Percentiles rank a stretch among this genome's conserved stretches.
Evolutionary conservation across 2,113 vertebrate genomes (phyloP).

Genomic region (Heloderma charlesbogerti): DNA sequence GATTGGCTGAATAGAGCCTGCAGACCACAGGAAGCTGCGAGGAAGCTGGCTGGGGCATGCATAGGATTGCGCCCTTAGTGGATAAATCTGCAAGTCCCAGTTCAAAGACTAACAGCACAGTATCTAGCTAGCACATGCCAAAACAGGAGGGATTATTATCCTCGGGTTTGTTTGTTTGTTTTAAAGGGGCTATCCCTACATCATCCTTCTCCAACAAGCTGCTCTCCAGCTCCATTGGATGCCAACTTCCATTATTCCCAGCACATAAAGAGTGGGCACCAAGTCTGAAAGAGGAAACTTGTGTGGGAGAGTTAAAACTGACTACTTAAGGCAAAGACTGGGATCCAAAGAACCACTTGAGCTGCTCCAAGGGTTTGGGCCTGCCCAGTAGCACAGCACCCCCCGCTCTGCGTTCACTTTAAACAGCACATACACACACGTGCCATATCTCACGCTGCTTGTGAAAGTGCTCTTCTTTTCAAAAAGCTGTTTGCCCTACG

Average conservation of each 20-base stretch:
- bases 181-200: not conserved
- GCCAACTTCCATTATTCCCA: not conserved
- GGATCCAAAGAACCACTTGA: not conserved
- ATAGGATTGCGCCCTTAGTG: too few relatives aligned
- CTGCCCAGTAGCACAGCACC: too few relatives aligned
- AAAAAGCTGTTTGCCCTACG: not conserved
- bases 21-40: too few relatives aligned
- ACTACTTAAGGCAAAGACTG: not conserved
- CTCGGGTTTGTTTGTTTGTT: not conserved
- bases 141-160: not conserved
- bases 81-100: not conserved
- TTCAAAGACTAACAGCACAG: not conserved
- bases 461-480: not conserved
- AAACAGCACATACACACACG: not conserved
- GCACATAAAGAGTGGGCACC: not conserved
- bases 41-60: too few relatives aligned
- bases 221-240: not conserved
- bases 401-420: not conserved
- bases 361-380: not conserved
- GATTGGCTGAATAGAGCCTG: too few relatives aligned
- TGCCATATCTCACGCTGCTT: not conserved
- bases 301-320: not conserved
- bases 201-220: not conserved
- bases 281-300: not conserved
- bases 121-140: not conserved